Percentiles rank a stretch among this genome's conserved stretches.
Evolutionary conservation across 2,888 invertebrate species (phyloP).

Genomic region (Heliconius cydno): DNA sequence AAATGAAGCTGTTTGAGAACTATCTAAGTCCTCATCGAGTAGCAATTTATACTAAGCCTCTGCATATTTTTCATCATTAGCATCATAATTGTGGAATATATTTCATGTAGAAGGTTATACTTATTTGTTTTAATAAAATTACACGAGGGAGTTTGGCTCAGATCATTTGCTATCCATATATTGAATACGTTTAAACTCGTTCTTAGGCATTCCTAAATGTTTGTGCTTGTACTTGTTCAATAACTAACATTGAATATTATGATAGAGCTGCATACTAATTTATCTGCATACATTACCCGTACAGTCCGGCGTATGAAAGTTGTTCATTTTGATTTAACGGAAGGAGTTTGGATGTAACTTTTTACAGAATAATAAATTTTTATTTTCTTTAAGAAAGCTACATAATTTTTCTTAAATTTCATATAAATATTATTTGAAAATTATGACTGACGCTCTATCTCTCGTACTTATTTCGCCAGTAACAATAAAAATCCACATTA

Average conservation of each 20-base stretch:
- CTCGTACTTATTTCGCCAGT: background rate
- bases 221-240: slow-evolving; percentile 38
- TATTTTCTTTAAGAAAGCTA: no score
- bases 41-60: background rate
- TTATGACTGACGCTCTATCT: background rate
- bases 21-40: background rate
- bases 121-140: background rate
- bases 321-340: slow-evolving; percentile 32
- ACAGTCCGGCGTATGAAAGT: slow-evolving; percentile 44
- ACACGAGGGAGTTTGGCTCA: background rate
- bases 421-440: background rate
- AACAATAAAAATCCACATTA: background rate
- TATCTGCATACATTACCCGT: slow-evolving; percentile 59
- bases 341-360: background rate
- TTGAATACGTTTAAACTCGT: slow-evolving; percentile 43
- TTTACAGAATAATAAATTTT: no score
- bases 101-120: background rate
- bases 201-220: slow-evolving; percentile 38
- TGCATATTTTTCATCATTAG: background rate
- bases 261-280: slow-evolving; percentile 48
- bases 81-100: background rate
- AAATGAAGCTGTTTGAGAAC: background rate
- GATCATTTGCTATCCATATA: slow-evolving; percentile 16
- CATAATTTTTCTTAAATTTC: background rate
- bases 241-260: slow-evolving; percentile 47